phyloP scores from a whole-genome alignment of 2,797 vertebrate species.

The Tenualosa thibaudeaui region DNA sequence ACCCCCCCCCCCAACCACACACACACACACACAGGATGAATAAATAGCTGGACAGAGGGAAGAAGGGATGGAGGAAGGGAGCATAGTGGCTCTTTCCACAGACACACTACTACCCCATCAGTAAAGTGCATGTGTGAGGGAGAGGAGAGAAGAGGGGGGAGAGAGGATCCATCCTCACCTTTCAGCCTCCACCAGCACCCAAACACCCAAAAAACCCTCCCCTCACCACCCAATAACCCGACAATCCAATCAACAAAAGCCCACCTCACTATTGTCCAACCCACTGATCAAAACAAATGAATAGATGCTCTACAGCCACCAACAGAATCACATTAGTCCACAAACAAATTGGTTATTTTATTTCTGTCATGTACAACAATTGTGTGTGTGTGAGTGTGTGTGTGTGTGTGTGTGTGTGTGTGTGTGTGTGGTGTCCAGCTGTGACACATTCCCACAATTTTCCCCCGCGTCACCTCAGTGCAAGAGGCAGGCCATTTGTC shows the following conservation, averaged over 20 bases:
- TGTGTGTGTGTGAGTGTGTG: slow-evolving; percentile 15
- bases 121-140: neutral
- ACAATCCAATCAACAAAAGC: neutral
- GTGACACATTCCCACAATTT: slow-evolving; percentile 4
- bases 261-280: neutral
- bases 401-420: neutral
- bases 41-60: neutral
- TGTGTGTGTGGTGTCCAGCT: neutral
- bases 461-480: neutral
- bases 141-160: too few species aligned
- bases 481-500: slow-evolving; percentile 36
- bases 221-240: neutral
- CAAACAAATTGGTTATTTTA: neutral
- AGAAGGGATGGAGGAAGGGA: neutral
- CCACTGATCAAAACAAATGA: neutral
- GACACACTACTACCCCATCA: too few species aligned
- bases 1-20: too few species aligned
- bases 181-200: neutral
- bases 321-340: neutral
- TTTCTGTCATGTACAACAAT: neutral
- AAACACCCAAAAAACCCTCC: neutral
- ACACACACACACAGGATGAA: neutral
- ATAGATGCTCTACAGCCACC: neutral
- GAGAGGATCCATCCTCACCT: neutral
- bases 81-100: too few species aligned